Percentiles rank a stretch among this genome's conserved stretches.
Evolutionary conservation across 2,888 invertebrate species (phyloP).

Genomic region (Nipponacmea schrenckii): DNA sequence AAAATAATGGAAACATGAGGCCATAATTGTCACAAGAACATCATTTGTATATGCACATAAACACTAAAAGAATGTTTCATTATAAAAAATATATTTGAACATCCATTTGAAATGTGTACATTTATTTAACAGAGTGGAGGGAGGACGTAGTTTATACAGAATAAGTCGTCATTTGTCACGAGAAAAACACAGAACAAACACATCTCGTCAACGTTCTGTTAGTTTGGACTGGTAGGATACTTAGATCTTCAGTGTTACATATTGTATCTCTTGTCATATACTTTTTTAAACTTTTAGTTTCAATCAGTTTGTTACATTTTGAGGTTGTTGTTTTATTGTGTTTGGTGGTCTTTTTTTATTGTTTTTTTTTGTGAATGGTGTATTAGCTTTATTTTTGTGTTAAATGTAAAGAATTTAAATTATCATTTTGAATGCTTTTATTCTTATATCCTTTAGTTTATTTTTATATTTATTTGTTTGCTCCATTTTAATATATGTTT

Average conservation of each 20-base stretch:
- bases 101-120: too few species aligned
- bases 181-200: slow-evolving; percentile 31
- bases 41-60: too few species aligned
- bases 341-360: background rate
- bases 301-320: slow-evolving; percentile 1
- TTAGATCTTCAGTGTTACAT: background rate
- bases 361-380: background rate
- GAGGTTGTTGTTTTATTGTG: background rate
- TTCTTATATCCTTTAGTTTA: background rate
- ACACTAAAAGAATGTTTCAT: too few species aligned
- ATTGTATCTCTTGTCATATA: too few species aligned
- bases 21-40: too few species aligned
- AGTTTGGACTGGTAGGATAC: slow-evolving; percentile 61
- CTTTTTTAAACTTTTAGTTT: slow-evolving; percentile 5
- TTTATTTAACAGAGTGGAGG: slow-evolving; percentile 30
- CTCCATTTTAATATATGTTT: too few species aligned
- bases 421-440: background rate
- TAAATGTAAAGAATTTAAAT: background rate
- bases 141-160: slow-evolving; percentile 36
- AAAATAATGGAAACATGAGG: too few species aligned
- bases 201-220: slow-evolving; percentile 53
- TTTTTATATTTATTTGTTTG: background rate
- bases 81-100: too few species aligned
- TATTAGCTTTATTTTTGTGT: slow-evolving; percentile 3
- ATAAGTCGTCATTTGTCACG: slow-evolving; percentile 46